phyloP scores from a whole-genome alignment of 2,888 invertebrate genomes.

The Synergus japonicus region DNA sequence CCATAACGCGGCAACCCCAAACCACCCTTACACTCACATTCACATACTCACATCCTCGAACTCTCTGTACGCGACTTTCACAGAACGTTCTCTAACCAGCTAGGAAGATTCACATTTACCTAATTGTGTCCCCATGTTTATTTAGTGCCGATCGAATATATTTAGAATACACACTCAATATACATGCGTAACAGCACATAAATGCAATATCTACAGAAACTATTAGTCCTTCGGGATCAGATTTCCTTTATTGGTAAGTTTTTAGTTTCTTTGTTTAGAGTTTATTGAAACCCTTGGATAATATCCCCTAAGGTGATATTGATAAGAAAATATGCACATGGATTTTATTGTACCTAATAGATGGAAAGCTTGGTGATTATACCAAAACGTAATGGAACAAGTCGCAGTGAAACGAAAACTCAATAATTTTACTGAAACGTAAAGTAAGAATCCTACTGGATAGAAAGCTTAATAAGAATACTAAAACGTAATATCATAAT shows the following conservation, averaged over 20 bases:
- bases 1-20: slow-evolving; percentile 66
- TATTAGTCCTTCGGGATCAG: neutral
- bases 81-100: slow-evolving; percentile 66
- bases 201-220: slow-evolving; percentile 42
- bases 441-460: too few species aligned
- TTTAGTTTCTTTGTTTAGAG: neutral
- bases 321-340: too few species aligned
- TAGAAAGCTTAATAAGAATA: too few species aligned
- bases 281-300: too few species aligned
- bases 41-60: slow-evolving; percentile 42
- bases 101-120: slow-evolving; percentile 74
- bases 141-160: slow-evolving; percentile 65
- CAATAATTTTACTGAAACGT: too few species aligned
- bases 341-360: too few species aligned
- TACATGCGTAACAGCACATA: slow-evolving; percentile 58
- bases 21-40: slow-evolving; percentile 56
- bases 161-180: slow-evolving; percentile 70
- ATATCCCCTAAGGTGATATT: too few species aligned
- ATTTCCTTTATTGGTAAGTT: neutral
- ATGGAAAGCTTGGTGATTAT: too few species aligned
- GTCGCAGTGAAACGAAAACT: too few species aligned
- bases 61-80: slow-evolving; percentile 57
- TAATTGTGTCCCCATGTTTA: slow-evolving; percentile 75
- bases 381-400: too few species aligned
- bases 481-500: too few species aligned